These are phyloP conservation scores for Mixornis gularis DNA, from an alignment of 2,113 vertebrate species.

Conservation along the genomic window DNA sequence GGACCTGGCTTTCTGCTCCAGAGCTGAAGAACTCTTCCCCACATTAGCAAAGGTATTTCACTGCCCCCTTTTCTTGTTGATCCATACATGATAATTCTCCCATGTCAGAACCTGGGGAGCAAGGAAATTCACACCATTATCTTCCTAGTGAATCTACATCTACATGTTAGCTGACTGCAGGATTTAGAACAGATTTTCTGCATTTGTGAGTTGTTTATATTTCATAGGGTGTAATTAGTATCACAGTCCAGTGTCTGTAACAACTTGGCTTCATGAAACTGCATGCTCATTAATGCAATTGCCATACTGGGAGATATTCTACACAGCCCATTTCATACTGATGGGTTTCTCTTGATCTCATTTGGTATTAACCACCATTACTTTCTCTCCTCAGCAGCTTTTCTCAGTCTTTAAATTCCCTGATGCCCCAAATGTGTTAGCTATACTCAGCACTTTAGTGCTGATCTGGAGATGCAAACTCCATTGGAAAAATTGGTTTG, in stretches of 20 bases:
- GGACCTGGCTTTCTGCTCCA: not conserved
- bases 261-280: not conserved
- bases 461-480: not conserved
- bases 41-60: not conserved
- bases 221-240: not conserved
- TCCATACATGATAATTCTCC: not conserved
- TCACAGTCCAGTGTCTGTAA: not conserved
- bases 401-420: not conserved
- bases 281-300: not conserved
- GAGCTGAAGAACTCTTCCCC: not conserved
- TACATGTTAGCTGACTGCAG: accelerated
- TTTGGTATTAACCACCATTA: conserved; percentile 4
- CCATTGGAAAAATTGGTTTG: not conserved
- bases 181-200: not conserved
- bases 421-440: not conserved
- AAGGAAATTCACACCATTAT: not conserved
- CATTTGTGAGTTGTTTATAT: not conserved
- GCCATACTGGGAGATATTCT: conserved; percentile 5
- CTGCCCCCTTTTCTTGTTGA: not conserved
- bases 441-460: not conserved
- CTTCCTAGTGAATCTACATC: not conserved
- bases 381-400: not conserved
- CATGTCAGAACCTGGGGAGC: accelerated
- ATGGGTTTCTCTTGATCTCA: not conserved
- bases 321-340: conserved; percentile 23